Base-by-base conservation (phyloP, 1,140 invertebrate species). In the Rhyzopertha dominica region DNA sequence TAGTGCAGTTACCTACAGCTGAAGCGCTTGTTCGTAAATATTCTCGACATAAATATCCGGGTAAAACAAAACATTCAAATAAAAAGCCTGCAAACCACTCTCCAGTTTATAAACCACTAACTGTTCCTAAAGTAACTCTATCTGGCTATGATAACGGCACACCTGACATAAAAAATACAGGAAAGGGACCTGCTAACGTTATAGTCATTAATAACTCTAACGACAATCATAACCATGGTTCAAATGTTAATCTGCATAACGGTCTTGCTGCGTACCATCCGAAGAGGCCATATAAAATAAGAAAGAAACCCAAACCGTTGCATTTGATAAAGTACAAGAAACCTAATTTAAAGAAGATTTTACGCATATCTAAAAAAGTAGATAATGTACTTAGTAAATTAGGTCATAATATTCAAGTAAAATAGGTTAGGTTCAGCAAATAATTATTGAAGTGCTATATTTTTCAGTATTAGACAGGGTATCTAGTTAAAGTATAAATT, bases 131-230 rank as follows among this genome's bases (percentile, higher is more conserved):
- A n/a, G n/a, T n/a, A n/a, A n/a, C n/a, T n/a, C n/a, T n/a, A n/a
- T n/a, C n/a, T n/a, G n/a, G n/a, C n/a, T n/a, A n/a, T n/a, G n/a
- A n/a, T n/a, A n/a, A 32, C 30, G 5, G 30, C 14, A 32, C 12
- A 12, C 10, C 5, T 12, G 10, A 7, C 34, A 19, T 4, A 12
- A 18, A 36, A 36, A 32, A 10, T 5, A 12, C 5, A 10, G 30
- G 16, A 5, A 10, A 14, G 5, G 13, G 34, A 24, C 34, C 47
- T 1, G 10, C 26, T 5, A 49, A 43, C 40, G 19, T 26, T 13
- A 49, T 43, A 26, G 26, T 49, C 10, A 49, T 49, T 18, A 49
- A 49, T 19, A 49, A 49, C 26, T 31, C 34, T 3, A 49, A 49
- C 20, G 25, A 43, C 30, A 22, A 47, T 34, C 8, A 40, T 12